Evolutionary conservation across 2,888 invertebrate genomes (phyloP), one percentile per base, ranked within the genome.

Genomic region (Erebia aethiops): DNA sequence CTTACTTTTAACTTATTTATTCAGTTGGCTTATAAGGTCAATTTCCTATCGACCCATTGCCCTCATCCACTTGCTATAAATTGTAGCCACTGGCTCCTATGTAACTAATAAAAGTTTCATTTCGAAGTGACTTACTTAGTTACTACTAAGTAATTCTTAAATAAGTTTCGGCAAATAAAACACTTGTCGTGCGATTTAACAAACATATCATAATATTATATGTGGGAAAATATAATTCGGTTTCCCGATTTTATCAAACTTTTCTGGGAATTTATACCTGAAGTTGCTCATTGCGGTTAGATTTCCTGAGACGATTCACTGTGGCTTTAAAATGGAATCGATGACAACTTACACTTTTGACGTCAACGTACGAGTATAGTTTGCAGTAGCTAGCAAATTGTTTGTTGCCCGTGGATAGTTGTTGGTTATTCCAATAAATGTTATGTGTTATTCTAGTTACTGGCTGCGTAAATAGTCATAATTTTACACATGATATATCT

Each of bases 11-110:
- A n/a, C n/a, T n/a, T n/a, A n/a, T n/a, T n/a, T n/a, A n/a, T n/a
- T n/a, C n/a, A n/a, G n/a, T n/a, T n/a, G n/a, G n/a, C n/a, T n/a
- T n/a, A n/a, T n/a, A n/a, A n/a, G n/a, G n/a, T n/a, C n/a, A n/a
- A n/a, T n/a, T n/a, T 91, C 84, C 90, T 87, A 89, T 89, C 89
- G 87, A 88, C 89, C 89, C 86, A 87, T 87, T 71, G 90, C 88
- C 91, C 91, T 90, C 89, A 60, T 43, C 60, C 41, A 67, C 16
- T 67, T 60, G 57, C 10, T 60, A 51, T 67, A n/a, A 60, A 69
- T 54, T 56, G 54, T 35, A 35, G 35, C 35, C 35, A 2, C 35
- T 35, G 35, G 7, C 35, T 35, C 35, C 35, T 35, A 35, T 35
- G 5, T 35, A 35, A 35, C 7, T 35, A 35, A 7, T 35, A 35